These are phyloP conservation scores for Trypoxylus dichotomus DNA, from an alignment of 1,140 invertebrate species.

Conservation along the genomic window DNA sequence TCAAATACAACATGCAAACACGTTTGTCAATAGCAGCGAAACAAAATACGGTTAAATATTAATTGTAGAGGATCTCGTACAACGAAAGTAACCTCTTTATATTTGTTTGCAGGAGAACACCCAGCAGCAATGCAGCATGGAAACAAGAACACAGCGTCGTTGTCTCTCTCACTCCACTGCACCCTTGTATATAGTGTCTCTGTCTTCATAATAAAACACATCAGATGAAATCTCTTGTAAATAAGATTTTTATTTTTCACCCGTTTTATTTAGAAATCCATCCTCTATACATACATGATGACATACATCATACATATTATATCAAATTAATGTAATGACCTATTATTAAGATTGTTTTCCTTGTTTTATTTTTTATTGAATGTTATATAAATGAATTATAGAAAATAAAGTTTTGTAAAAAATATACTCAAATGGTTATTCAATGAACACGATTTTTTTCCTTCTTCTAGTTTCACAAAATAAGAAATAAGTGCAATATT, in stretches of 20 bases:
- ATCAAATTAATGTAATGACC: constrained; percentile 23
- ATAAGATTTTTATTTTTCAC: constrained; percentile 44
- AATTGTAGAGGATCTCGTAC: not conserved
- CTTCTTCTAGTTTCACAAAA: no score
- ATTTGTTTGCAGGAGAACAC: constrained; percentile 69
- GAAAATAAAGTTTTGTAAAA: constrained; percentile 29
- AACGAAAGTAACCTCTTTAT: constrained; percentile 10
- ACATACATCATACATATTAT: constrained; percentile 15
- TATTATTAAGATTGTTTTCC: constrained; percentile 16
- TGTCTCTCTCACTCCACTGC: constrained; percentile 48
- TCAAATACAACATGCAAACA: not conserved
- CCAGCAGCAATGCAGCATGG: constrained; percentile 85
- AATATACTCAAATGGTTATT: not conserved
- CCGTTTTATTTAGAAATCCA: constrained; percentile 9
- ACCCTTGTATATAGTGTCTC: constrained; percentile 52
- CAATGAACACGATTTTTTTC: no score
- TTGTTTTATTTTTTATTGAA: constrained; percentile 26
- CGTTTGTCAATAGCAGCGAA: not conserved
- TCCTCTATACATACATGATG: constrained; percentile 20
- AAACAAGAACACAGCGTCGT: constrained; percentile 50
- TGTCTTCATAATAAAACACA: constrained; percentile 51
- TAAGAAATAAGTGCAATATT: no score
- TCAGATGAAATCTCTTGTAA: constrained; percentile 52
- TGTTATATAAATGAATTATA: constrained; percentile 27
- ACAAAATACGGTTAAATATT: not conserved